Conservation (phyloP, 2,888 invertebrate genomes). For the Apamea monoglypha region DNA sequence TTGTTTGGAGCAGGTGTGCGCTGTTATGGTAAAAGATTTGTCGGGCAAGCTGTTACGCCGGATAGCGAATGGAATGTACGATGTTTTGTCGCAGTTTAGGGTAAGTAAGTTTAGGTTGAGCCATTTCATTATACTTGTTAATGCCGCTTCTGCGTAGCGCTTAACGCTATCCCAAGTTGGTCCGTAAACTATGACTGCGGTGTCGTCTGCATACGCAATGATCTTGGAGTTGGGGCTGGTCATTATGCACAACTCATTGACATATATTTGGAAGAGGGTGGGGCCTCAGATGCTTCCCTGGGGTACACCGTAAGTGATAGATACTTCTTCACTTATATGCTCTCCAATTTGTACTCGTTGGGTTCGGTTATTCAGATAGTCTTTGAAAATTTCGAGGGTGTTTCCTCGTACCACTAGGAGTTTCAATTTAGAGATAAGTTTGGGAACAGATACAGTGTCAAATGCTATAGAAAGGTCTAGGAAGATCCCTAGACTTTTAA, state of each 20-base stretch:
- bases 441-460: no score
- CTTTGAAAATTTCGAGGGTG: no score
- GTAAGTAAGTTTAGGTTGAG: neutral
- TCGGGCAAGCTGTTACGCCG: conserved; percentile 1
- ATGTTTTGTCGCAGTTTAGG: conserved; percentile 8
- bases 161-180: neutral
- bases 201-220: conserved; percentile 1
- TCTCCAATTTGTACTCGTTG: no score
- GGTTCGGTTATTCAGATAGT: no score
- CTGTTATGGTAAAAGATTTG: neutral
- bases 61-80: conserved; percentile 7
- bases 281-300: conserved; percentile 1
- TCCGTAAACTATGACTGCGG: neutral
- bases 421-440: no score
- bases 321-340: conserved; percentile 1
- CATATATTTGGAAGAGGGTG: neutral
- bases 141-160: neutral
- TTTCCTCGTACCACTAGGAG: conserved; percentile 1
- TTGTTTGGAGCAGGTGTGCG: neutral
- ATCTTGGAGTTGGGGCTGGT: neutral
- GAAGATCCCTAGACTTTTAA: no score
- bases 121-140: conserved; percentile 2
- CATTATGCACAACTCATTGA: neutral
- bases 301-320: neutral
- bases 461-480: no score